These are phyloP conservation scores for Decapterus maruadsi DNA, from an alignment of 2,797 vertebrate genomes.

Conservation along the genomic window DNA sequence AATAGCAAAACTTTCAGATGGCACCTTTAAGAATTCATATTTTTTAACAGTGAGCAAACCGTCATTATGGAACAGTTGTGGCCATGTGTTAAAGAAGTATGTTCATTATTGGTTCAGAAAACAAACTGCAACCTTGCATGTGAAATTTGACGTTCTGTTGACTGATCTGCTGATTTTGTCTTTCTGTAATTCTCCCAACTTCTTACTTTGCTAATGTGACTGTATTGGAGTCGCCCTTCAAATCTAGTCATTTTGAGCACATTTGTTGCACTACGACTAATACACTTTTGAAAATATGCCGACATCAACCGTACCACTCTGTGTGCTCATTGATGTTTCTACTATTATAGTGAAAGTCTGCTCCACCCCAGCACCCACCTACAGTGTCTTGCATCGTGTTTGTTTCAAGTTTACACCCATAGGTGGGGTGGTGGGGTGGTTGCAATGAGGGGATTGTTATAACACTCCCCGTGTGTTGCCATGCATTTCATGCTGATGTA, in stretches of 20 bases:
- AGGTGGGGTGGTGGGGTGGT: not conserved
- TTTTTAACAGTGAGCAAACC: too few relatives aligned
- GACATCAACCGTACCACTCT: not conserved
- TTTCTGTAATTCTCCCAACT: too few relatives aligned
- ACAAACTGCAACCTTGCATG: too few relatives aligned
- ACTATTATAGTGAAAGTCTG: not conserved
- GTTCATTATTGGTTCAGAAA: too few relatives aligned
- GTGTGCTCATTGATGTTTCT: not conserved
- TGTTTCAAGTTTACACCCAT: constrained; percentile 30
- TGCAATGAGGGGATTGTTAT: not conserved
- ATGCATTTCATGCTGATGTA: constrained; percentile 49
- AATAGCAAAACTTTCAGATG: too few relatives aligned
- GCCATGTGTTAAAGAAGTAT: too few relatives aligned
- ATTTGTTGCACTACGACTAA: not conserved
- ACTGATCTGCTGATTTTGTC: too few relatives aligned
- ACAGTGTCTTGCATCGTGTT: constrained; percentile 11
- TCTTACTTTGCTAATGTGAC: too few relatives aligned
- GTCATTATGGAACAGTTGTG: too few relatives aligned
- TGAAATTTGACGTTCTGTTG: too few relatives aligned
- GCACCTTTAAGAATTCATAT: too few relatives aligned
- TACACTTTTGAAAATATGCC: not conserved
- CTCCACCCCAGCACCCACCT: constrained; percentile 7
- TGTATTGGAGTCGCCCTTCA: not conserved
- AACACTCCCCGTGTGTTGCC: constrained; percentile 27
- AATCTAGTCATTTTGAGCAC: not conserved